Conservation (phyloP, 2,113 vertebrate genomes). For the Notarius lentiginosus region DNA sequence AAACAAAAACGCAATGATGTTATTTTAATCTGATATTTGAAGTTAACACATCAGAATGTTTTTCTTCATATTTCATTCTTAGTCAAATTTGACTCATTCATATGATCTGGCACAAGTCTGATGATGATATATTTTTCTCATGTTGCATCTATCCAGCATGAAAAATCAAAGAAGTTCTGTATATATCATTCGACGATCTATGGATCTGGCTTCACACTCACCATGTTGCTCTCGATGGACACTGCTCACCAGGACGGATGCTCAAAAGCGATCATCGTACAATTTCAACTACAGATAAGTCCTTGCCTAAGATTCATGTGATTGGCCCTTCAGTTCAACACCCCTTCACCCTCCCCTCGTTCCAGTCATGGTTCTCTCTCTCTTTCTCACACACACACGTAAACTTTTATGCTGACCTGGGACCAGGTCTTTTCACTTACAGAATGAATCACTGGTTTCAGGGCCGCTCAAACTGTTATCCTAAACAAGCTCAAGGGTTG, state of each 20-base stretch:
- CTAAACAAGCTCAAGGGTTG: slow-evolving; percentile 6
- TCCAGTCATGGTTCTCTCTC: not conserved
- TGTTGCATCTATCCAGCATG: too few species aligned
- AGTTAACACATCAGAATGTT: not conserved
- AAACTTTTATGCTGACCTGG: not conserved
- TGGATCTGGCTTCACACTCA: slow-evolving; percentile 55
- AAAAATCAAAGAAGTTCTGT: not conserved
- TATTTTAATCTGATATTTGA: not conserved
- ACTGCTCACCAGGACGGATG: slow-evolving; percentile 44
- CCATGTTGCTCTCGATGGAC: slow-evolving; percentile 64
- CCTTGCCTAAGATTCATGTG: slow-evolving; percentile 56
- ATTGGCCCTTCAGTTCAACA: slow-evolving; percentile 69
- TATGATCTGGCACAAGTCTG: not conserved
- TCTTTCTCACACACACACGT: not conserved
- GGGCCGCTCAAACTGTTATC: not conserved
- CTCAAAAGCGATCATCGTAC: slow-evolving; percentile 51
- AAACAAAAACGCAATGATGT: slow-evolving; percentile 28
- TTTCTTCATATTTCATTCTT: not conserved
- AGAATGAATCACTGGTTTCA: not conserved
- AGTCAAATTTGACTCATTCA: not conserved
- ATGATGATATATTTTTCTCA: not conserved
- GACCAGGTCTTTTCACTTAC: not conserved
- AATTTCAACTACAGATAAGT: slow-evolving; percentile 58
- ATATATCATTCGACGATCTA: not conserved
- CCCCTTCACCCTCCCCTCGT: slow-evolving; percentile 62